Percentiles rank a stretch among this genome's conserved stretches.
Evolutionary conservation across 2,113 vertebrate species (phyloP).

Genomic region (Saguinus midas): DNA sequence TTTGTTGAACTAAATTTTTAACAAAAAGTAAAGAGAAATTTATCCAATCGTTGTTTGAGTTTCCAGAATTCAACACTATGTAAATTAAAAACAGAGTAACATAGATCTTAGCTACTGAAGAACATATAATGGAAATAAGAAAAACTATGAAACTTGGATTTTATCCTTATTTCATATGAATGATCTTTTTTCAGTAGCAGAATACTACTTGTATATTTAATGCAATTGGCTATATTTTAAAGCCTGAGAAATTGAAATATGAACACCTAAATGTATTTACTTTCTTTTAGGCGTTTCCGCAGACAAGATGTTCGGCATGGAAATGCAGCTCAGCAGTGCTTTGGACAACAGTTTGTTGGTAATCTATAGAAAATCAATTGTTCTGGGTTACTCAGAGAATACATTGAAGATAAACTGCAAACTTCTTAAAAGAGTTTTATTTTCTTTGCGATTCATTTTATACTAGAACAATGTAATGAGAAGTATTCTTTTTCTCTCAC

Average conservation of each 20-base stretch:
- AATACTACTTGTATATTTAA: background rate
- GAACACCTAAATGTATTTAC: background rate
- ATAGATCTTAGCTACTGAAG: background rate
- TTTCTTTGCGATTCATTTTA: background rate
- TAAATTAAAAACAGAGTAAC: background rate
- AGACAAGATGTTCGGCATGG: slow-evolving; percentile 97
- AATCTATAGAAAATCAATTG: slow-evolving; percentile 60
- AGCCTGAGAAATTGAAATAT: background rate
- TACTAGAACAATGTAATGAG: background rate
- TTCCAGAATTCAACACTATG: background rate
- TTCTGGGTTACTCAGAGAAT: background rate
- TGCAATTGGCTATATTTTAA: background rate
- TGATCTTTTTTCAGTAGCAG: background rate
- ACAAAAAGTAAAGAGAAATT: background rate
- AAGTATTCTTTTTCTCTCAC: background rate
- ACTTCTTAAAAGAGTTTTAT: background rate
- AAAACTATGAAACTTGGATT: slow-evolving; percentile 9
- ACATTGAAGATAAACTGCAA: background rate
- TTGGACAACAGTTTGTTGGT: slow-evolving; percentile 95
- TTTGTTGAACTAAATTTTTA: background rate
- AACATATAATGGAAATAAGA: background rate
- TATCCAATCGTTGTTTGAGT: background rate
- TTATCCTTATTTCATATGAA: slow-evolving; percentile 7
- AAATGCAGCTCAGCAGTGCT: slow-evolving; percentile 96
- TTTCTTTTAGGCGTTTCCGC: slow-evolving; percentile 91